Percentiles rank a stretch among this genome's conserved stretches.
Conservation (phyloP, 92 coral and sea anemone genomes). For the Diadumene lineata region DNA sequence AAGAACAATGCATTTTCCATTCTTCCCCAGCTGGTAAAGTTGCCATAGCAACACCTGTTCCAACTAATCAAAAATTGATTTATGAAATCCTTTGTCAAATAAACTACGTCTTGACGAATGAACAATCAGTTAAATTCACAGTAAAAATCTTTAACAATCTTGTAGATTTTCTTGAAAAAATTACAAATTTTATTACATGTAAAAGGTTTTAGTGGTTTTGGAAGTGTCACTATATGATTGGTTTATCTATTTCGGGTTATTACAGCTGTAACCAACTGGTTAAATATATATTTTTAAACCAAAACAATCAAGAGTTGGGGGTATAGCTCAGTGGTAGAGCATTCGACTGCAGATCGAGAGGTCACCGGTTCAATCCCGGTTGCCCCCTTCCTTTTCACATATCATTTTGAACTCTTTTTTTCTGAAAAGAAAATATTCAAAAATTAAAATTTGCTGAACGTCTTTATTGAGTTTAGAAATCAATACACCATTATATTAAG, state of each 20-base stretch:
- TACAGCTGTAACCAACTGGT: constrained; percentile 28
- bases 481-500: too few relatives aligned
- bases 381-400: constrained; percentile 61
- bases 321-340: constrained; percentile 99
- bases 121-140: background rate
- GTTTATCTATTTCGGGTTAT: background rate
- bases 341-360: constrained; percentile 99
- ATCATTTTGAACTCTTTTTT: too few relatives aligned
- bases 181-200: background rate
- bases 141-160: too few relatives aligned
- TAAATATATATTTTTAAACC: constrained; percentile 1
- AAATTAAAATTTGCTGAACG: too few relatives aligned
- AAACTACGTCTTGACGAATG: background rate
- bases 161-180: background rate
- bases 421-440: too few relatives aligned
- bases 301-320: constrained; percentile 34
- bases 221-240: background rate
- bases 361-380: constrained; percentile 99
- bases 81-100: background rate
- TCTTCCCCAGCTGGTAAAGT: background rate
- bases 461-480: too few relatives aligned
- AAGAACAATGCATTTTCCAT: constrained; percentile 4
- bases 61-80: background rate
- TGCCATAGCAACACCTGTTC: constrained; percentile 13
- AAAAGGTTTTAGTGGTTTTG: background rate